These are phyloP conservation scores for Hystrix cristata DNA, from an alignment of 2,113 vertebrate species.

Conservation along the genomic window DNA sequence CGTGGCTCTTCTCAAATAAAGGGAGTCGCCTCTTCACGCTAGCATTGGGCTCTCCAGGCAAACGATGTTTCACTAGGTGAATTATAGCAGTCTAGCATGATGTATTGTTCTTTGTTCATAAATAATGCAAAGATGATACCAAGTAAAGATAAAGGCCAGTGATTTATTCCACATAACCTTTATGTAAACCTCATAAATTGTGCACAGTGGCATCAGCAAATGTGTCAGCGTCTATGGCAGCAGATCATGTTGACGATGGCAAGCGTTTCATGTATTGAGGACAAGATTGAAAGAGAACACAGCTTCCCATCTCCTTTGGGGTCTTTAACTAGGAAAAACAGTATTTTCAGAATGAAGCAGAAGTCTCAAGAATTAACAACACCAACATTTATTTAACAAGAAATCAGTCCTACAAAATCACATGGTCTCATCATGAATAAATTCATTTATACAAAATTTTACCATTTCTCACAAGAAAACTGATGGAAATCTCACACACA, in stretches of 20 bases:
- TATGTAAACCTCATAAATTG: conserved; percentile 83
- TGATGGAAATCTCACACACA: background rate
- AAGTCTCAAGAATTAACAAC: background rate
- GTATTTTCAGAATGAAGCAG: background rate
- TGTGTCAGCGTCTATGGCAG: conserved; percentile 36
- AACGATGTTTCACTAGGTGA: conserved; percentile 80
- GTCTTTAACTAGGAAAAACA: background rate
- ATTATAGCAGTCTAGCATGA: conserved; percentile 72
- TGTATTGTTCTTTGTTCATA: conserved; percentile 78
- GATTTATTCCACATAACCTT: conserved; percentile 82
- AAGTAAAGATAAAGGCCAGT: conserved; percentile 79
- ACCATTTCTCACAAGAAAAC: background rate
- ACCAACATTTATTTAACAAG: background rate
- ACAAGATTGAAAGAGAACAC: background rate
- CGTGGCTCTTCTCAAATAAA: conserved; percentile 54
- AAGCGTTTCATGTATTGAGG: background rate
- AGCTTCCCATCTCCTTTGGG: background rate
- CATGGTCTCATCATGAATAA: background rate
- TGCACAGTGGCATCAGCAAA: background rate
- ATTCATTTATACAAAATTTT: background rate
- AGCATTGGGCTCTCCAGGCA: conserved; percentile 50
- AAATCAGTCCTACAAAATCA: background rate
- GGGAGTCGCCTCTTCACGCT: conserved; percentile 68
- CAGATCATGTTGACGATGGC: background rate
- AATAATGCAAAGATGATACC: conserved; percentile 80